Percentiles rank a stretch among this genome's conserved stretches.
Conservation (phyloP, 2,888 invertebrate genomes). For the Ormyrus thymus region DNA sequence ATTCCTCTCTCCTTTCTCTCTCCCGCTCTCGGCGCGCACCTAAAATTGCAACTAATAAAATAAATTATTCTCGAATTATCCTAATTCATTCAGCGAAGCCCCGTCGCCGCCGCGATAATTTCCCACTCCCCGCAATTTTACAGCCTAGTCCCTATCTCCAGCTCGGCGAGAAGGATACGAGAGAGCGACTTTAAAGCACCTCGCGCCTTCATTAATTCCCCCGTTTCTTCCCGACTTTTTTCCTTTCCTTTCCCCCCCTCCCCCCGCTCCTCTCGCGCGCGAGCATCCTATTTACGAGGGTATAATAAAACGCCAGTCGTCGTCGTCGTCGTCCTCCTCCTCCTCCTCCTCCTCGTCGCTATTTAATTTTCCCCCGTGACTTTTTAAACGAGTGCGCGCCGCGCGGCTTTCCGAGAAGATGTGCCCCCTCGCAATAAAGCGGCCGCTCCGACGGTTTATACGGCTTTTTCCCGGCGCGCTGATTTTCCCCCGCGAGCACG, state of each 20-base stretch:
- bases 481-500: too few species aligned
- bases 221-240: conserved; percentile 1
- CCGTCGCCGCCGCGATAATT: not conserved
- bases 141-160: not conserved
- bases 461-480: too few species aligned
- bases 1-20: too few species aligned
- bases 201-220: not conserved
- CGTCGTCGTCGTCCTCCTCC: not conserved
- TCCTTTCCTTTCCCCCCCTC: conserved; percentile 6
- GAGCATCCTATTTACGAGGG: conserved; percentile 13
- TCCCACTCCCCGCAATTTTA: not conserved
- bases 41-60: not conserved
- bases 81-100: conserved; percentile 7
- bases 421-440: too few species aligned
- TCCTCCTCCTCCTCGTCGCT: too few species aligned
- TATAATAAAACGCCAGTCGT: conserved; percentile 17
- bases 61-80: not conserved
- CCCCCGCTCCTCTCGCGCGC: not conserved
- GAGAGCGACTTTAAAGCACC: not conserved
- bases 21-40: not conserved
- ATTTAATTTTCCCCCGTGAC: conserved; percentile 39
- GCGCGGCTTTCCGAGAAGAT: conserved; percentile 11
- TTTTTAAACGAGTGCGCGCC: conserved; percentile 23
- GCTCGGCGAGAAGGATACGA: not conserved
- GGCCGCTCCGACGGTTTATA: too few species aligned